Percentiles rank a stretch among this genome's conserved stretches.
phyloP scores from a whole-genome alignment of 2,888 invertebrate species.

The Meloe dianella region DNA sequence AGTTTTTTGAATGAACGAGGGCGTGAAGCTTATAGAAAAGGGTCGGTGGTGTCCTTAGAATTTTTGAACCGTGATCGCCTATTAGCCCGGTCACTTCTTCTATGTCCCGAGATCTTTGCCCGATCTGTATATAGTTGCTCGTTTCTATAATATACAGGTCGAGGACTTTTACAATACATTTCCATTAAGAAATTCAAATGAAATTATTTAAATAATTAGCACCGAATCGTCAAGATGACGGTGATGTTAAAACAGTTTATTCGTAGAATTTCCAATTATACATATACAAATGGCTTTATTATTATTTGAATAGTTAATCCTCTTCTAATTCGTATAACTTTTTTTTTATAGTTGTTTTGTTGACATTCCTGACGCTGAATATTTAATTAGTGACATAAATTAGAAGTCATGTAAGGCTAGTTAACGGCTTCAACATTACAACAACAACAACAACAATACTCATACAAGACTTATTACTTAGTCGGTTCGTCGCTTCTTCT shows the following conservation, averaged over 20 bases:
- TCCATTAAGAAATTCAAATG: not conserved
- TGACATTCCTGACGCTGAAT: constrained; percentile 33
- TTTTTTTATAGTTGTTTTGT: constrained; percentile 23
- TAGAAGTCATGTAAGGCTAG: constrained; percentile 31
- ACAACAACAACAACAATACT: not conserved
- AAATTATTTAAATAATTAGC: not conserved
- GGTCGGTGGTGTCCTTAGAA: too few relatives aligned
- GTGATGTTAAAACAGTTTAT: not conserved
- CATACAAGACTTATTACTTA: not conserved
- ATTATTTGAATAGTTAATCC: not conserved
- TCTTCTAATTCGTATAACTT: not conserved
- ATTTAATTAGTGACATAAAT: constrained; percentile 32
- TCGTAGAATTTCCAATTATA: not conserved
- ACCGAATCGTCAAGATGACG: not conserved
- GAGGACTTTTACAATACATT: not conserved
- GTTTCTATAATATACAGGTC: not conserved
- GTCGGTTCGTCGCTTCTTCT: constrained; percentile 18
- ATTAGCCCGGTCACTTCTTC: too few relatives aligned
- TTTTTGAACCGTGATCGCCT: too few relatives aligned
- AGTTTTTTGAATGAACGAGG: too few relatives aligned
- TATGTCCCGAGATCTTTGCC: too few relatives aligned
- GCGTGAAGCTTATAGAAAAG: too few relatives aligned
- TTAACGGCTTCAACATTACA: constrained; percentile 24
- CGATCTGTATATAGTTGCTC: too few relatives aligned
- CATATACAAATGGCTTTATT: not conserved